Conservation (phyloP, 2,113 vertebrate genomes). For the Antechinus flavipes region DNA sequence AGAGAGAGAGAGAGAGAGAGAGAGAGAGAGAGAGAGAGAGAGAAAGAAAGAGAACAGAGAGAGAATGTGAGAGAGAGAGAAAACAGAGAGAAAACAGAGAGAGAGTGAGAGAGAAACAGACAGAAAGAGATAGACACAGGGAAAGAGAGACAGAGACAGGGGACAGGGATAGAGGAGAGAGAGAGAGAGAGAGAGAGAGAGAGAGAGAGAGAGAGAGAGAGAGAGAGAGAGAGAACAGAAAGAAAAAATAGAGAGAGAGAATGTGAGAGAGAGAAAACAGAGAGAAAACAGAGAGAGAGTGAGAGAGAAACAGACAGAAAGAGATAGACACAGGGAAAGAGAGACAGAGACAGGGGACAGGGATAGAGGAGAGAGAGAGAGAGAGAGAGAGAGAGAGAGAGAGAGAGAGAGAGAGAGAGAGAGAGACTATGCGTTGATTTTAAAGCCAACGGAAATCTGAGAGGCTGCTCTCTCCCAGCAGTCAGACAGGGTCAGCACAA, state of each 20-base stretch:
- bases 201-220: background rate
- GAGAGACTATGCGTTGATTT: constrained; percentile 63
- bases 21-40: background rate
- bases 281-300: background rate
- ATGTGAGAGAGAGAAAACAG: background rate
- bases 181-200: background rate
- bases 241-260: too few species aligned
- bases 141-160: background rate
- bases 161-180: background rate
- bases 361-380: background rate
- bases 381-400: background rate
- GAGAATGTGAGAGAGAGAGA: background rate
- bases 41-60: background rate
- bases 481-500: constrained; percentile 87
- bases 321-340: background rate
- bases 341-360: background rate
- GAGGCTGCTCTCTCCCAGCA: constrained; percentile 79
- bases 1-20: background rate
- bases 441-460: constrained; percentile 81
- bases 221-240: background rate
- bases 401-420: background rate
- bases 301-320: too few species aligned
- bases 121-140: background rate
- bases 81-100: background rate
- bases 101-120: too few species aligned